phyloP scores from a whole-genome alignment of 2,797 vertebrate genomes.

The Oceanodroma leucorhoa region DNA sequence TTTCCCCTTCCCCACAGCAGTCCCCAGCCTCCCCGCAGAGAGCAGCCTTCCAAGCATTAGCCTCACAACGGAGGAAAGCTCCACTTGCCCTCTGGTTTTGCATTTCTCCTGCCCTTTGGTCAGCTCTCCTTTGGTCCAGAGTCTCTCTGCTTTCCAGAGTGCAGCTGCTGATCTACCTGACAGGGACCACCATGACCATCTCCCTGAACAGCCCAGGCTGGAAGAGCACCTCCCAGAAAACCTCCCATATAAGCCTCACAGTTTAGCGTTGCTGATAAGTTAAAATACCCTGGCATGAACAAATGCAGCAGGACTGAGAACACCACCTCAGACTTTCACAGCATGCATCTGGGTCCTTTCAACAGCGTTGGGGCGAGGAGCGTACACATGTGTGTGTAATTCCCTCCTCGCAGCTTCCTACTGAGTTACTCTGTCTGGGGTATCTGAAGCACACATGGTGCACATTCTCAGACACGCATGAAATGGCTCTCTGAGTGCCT shows the following conservation, averaged over 20 bases:
- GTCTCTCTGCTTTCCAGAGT: neutral
- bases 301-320: neutral
- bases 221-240: neutral
- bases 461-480: neutral
- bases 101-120: neutral
- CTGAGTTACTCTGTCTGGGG: neutral
- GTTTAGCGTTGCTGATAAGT: neutral
- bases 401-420: neutral
- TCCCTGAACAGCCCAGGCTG: neutral
- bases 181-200: neutral
- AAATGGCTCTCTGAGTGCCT: neutral
- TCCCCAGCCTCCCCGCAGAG: neutral
- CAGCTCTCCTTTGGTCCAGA: neutral
- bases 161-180: neutral
- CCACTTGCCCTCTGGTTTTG: neutral
- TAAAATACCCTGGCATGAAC: neutral
- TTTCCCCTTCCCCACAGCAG: neutral
- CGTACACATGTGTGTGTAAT: accelerated
- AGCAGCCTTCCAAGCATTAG: neutral
- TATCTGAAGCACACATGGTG: neutral
- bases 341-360: neutral
- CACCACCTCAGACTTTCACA: neutral
- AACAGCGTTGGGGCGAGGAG: accelerated
- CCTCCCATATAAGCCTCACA: neutral
- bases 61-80: accelerated